Base-by-base conservation (phyloP, 2,888 invertebrate genomes). In the Steinernema scapterisci region DNA sequence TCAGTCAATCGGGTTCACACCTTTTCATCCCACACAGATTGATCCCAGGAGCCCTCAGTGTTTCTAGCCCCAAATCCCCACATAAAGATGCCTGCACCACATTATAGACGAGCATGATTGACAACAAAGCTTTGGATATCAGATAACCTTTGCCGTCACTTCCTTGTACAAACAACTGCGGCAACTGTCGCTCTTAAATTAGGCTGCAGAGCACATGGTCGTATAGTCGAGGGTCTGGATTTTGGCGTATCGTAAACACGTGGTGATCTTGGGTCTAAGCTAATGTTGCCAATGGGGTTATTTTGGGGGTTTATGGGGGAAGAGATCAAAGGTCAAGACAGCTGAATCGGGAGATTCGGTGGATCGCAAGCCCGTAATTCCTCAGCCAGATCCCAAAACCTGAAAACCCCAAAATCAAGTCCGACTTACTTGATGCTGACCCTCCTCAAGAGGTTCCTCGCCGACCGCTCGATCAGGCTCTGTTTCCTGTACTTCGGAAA, bases 341-440 rank as follows among this genome's bases (percentile, higher is more conserved):
- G n/a, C n/a, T n/a, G n/a, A n/a, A n/a, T n/a, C n/a, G n/a, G n/a
- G n/a, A n/a, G n/a, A n/a, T n/a, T n/a, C n/a, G n/a, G n/a, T n/a
- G n/a, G n/a, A n/a, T n/a, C n/a, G n/a, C n/a, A n/a, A n/a, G n/a
- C n/a, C n/a, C n/a, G n/a, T n/a, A n/a, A n/a, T n/a, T n/a, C n/a
- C n/a, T n/a, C n/a, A n/a, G n/a, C n/a, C n/a, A n/a, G n/a, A n/a
- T n/a, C n/a, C n/a, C n/a, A n/a, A n/a, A n/a, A n/a, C n/a, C n/a
- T n/a, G n/a, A n/a, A n/a, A n/a, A n/a, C n/a, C n/a, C n/a, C 38
- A 38, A 38, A 38, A 9, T 9, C 38, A 38, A 38, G 9, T 38
- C 38, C 38, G 1, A 31, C 63, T 63, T 31, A 63, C 63, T 63
- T 63, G 16, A 63, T 63, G 31, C 63, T 63, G 16, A 63, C 63